phyloP scores from a whole-genome alignment of 2,113 vertebrate species.

The Sylvilagus bachmani region DNA sequence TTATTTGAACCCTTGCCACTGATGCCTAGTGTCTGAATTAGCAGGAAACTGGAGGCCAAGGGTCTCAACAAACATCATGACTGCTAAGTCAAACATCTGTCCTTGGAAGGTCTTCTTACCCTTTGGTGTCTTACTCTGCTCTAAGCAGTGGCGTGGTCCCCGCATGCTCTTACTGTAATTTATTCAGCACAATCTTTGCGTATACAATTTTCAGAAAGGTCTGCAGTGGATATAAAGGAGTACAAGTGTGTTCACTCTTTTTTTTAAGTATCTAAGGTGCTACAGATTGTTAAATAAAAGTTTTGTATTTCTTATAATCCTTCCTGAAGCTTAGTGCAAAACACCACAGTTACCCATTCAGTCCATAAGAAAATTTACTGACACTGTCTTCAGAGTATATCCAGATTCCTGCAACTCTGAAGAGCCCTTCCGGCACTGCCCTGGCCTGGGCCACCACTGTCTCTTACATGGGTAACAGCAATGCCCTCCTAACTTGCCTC shows the following conservation, averaged over 20 bases:
- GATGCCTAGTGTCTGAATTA: too few species aligned
- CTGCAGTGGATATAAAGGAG: neutral
- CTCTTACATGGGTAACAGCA: neutral
- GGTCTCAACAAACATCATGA: too few species aligned
- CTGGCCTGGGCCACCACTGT: neutral
- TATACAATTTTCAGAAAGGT: neutral
- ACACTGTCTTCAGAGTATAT: neutral
- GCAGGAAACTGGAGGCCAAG: too few species aligned
- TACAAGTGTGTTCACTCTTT: neutral
- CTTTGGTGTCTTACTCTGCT: neutral
- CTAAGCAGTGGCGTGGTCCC: neutral
- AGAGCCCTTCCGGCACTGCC: neutral
- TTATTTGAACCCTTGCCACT: too few species aligned
- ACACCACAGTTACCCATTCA: neutral
- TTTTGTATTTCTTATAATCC: neutral
- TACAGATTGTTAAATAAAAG: neutral
- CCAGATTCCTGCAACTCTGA: neutral
- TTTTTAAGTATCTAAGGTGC: neutral
- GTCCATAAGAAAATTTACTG: neutral
- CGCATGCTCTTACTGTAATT: neutral
- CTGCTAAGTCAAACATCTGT: too few species aligned
- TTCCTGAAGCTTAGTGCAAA: neutral
- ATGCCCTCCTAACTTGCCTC: rapidly evolving
- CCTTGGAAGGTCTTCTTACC: neutral
- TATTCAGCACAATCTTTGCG: neutral